Evolutionary conservation across 2,888 invertebrate species (phyloP).

Genomic region (Cataglyphis livida): DNA sequence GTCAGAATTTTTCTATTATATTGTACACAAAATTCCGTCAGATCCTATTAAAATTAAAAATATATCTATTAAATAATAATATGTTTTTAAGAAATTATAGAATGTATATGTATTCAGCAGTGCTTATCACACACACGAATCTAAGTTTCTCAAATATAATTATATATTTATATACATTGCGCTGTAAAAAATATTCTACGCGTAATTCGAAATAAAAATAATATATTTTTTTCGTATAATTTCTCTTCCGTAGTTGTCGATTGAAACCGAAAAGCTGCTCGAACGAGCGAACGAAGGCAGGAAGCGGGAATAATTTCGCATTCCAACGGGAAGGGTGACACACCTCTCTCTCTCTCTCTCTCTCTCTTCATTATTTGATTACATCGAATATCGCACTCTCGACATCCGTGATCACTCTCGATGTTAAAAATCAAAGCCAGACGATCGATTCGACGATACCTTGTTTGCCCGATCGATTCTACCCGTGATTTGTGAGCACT

Average conservation of each 20-base stretch:
- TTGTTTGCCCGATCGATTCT: not conserved
- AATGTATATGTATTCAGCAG: not conserved
- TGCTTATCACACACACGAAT: not conserved
- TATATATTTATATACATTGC: not conserved
- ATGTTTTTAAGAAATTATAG: not conserved
- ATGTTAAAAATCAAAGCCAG: conserved; percentile 20
- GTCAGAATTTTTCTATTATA: not conserved
- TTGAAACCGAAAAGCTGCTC: not conserved
- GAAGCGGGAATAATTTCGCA: conserved; percentile 49
- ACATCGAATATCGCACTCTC: conserved; percentile 28
- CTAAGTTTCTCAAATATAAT: not conserved
- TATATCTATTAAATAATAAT: not conserved
- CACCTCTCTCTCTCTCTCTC: conserved; percentile 23
- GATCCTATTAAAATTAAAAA: not conserved
- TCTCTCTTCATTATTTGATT: conserved; percentile 41
- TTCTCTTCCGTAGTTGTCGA: not conserved
- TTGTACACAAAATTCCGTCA: not conserved
- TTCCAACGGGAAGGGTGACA: conserved; percentile 40
- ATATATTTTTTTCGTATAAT: not conserved
- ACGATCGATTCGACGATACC: conserved; percentile 10
- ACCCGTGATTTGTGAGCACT: not conserved
- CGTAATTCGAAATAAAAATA: not conserved
- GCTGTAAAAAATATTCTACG: not conserved
- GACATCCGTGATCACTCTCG: conserved; percentile 32
- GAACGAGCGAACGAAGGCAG: conserved; percentile 20